Conservation (phyloP, 2,113 vertebrate species). For the Megaptera novaeangliae region DNA sequence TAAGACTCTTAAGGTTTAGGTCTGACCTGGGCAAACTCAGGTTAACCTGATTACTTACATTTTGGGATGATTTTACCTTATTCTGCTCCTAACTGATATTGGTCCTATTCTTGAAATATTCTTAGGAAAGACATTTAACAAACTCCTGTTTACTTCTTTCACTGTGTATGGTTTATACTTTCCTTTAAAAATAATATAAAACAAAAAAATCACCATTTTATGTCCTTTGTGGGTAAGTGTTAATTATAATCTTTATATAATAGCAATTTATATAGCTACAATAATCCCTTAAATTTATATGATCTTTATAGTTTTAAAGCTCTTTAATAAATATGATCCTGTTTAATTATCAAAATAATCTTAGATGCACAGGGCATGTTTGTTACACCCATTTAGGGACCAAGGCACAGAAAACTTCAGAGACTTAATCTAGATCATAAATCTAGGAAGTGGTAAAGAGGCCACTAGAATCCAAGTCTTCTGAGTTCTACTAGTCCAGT, state of each 20-base stretch:
- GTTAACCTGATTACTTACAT: background rate
- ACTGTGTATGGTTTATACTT: background rate
- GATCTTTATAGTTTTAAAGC: slow-evolving; percentile 4
- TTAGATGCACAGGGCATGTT: background rate
- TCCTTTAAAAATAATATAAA: slow-evolving; percentile 2
- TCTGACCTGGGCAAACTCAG: background rate
- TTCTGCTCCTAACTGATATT: background rate
- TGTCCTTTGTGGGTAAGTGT: background rate
- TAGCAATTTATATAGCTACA: background rate
- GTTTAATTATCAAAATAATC: slow-evolving; percentile 32
- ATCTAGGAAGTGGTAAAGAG: background rate
- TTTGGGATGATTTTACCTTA: slow-evolving; percentile 9
- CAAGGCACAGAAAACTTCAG: background rate
- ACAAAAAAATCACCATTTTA: background rate
- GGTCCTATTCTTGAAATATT: background rate
- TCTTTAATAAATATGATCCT: background rate
- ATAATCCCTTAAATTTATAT: background rate
- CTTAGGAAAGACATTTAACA: background rate
- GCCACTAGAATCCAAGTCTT: background rate
- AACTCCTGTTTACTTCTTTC: background rate
- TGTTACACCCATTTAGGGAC: background rate
- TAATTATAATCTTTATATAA: slow-evolving; percentile 24
- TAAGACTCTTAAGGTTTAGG: background rate
- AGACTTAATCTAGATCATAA: background rate
- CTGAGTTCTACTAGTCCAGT: background rate